Evolutionary conservation across 2,888 invertebrate genomes (phyloP), one percentile per base, ranked within the genome.

Genomic region (Drosophila emarginata): DNA sequence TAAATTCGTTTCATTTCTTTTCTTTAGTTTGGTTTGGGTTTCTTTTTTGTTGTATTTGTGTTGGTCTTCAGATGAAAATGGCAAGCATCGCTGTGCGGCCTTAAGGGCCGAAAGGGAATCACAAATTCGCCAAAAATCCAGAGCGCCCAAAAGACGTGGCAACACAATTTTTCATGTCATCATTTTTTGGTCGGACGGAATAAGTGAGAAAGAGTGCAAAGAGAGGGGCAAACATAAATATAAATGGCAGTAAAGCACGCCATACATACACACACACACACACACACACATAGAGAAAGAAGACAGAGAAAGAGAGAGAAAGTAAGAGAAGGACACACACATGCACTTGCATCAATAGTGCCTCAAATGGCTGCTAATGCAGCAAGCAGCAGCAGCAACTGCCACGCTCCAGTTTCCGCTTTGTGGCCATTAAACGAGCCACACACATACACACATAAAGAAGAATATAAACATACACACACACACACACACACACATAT

Each of bases 301-400:
- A 45, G 21, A 45, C 2, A n/a, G 9, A 18, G 40, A 53, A 15
- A 5, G 12, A 9, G 9, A 21, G 11, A 14, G 18, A 6, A 4
- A 14, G 12, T 9, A 32, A 7, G 7, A 14, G 11, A 15, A 15
- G 21, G 12, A 36, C 36, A 68, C 5, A 51, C 58, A 58, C n/a
- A 61, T 45, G 61, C 9, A 60, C 36, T 51, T 68, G 62, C 80
- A 79, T 77, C 83, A 81, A 83, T 81, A 71, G 79, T 72, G 74
- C 80, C 83, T 80, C 81, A 83, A 83, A 83, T 81, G 83, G 81
- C 81, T 81, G 83, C 83, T 82, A 82, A 82, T 82, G 81, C 81
- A 83, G 74, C 83, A 50, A 61, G 66, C 32, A 61, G 66, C 52
- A 66, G 67, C 73, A 73, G 72, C 78, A 76, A 76, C 78, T 78